Base-by-base conservation (phyloP, 2,888 invertebrate species). In the Dryobotodes eremita region DNA sequence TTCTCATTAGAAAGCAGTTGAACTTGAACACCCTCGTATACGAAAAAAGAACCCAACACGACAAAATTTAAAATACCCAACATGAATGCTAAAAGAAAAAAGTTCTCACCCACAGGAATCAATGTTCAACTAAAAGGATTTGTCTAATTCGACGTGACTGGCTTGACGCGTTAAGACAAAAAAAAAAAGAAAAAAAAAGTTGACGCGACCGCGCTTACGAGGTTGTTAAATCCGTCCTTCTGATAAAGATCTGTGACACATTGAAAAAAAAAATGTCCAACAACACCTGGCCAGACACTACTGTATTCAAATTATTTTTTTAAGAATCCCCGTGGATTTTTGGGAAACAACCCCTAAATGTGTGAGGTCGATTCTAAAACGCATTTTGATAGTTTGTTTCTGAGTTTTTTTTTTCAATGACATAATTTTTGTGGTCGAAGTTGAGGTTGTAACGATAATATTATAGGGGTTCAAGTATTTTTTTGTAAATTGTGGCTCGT, bases 221-320 rank as follows among this genome's bases (percentile, higher is more conserved):
- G 94, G 93, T 95, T 95, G 95, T 96, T 95, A 96, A 96, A 95
- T 94, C 95, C 95, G 91, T 92, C 94, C 94, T 92, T 82, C 90
- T 90, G 96, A 96, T 96, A 96, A 95, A 94, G 94, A 96, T 96
- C 96, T 94, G 96, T 96, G 96, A 96, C 96, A 96, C 95, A 92
- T 95, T 91, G 81, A 89, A 91, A 92, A 46, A 6, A 46, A 92
- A 91, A 92, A 91, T 91, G 92, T 91, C 91, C 91, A 66, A 84
- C 71, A 62, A 75, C 89, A 89, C 87, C 89, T 88, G 88, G 89
- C 57, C 68, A 71, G 72, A 80, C 93, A 94, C 96, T 96, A 96
- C 96, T 96, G 96, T 96, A 96, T 96, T 96, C 93, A 96, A 96
- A 96, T 96, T 85, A 80, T 86, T 91, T 94, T 94, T 94, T 93